These are phyloP conservation scores for Drosophila neonasuta DNA, from an alignment of 2,888 invertebrate species.

Conservation along the genomic window DNA sequence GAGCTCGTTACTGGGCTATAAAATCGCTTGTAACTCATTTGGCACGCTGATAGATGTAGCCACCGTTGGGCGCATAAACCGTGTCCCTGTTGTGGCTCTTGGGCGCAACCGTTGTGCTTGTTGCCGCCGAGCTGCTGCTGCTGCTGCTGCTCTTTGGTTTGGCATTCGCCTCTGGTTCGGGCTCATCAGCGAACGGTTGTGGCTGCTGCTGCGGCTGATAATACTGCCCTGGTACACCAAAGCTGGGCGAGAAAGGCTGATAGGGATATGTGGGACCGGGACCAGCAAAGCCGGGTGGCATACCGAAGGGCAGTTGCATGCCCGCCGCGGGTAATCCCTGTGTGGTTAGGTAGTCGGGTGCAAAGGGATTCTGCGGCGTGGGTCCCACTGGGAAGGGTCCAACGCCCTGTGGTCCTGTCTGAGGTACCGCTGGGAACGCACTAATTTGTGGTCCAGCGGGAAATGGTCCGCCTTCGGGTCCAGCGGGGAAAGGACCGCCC, in stretches of 20 bases:
- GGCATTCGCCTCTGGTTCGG: constrained; percentile 5
- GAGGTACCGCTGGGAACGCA: constrained; percentile 22
- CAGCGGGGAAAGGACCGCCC: constrained; percentile 4
- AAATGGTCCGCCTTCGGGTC: constrained; percentile 13
- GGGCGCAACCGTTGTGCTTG: constrained; percentile 20
- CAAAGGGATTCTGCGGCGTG: constrained; percentile 28
- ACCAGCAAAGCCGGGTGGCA: constrained; percentile 42
- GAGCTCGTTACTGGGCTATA: constrained; percentile 25
- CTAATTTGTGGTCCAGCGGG: constrained; percentile 15
- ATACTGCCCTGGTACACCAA: constrained; percentile 55
- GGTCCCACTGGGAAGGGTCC: constrained; percentile 18
- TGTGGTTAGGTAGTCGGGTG: constrained; percentile 51
- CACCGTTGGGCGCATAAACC: constrained; percentile 65
- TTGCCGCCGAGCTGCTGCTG: background rate
- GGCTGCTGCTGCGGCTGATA: constrained; percentile 35
- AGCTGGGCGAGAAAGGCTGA: constrained; percentile 57
- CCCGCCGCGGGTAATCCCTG: constrained; percentile 54
- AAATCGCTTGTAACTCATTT: constrained; percentile 38
- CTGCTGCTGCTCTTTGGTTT: constrained; percentile 10
- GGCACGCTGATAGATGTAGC: constrained; percentile 65
- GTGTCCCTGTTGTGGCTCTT: constrained; percentile 51
- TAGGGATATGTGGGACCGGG: constrained; percentile 40
- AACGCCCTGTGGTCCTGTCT: constrained; percentile 15
- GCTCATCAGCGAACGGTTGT: constrained; percentile 52
- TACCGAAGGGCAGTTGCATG: constrained; percentile 41